A percentile compares a stretch with the other conserved stretches of the same genome.
phyloP scores from a whole-genome alignment of 2,888 invertebrate genomes.

The Caenorhabditis sp. region DNA sequence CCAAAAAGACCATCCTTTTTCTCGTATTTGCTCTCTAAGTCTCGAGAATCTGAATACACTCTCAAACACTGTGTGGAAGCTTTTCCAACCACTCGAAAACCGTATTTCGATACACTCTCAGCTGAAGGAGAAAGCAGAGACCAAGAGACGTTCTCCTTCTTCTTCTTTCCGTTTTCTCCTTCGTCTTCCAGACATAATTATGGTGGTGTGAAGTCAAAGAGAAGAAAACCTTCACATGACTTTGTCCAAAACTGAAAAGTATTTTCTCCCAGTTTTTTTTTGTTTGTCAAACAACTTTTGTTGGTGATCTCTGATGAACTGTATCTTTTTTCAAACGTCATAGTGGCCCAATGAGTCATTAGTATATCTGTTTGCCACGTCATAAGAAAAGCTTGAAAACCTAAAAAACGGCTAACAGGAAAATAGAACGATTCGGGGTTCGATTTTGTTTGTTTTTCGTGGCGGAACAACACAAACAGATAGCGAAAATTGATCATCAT shows the following conservation, averaged over 20 bases:
- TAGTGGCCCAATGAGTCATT: conserved; percentile 11
- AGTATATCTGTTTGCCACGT: conserved; percentile 33
- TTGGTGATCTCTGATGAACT: conserved; percentile 43
- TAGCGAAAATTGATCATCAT: conserved; percentile 26
- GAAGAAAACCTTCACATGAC: conserved; percentile 18
- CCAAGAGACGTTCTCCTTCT: conserved; percentile 20
- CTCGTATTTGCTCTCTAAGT: conserved; percentile 53
- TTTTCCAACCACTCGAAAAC: conserved; percentile 52
- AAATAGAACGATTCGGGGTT: conserved; percentile 13
- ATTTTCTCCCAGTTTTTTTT: not conserved
- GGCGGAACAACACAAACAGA: conserved; percentile 40
- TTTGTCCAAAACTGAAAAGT: conserved; percentile 16
- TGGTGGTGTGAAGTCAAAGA: conserved; percentile 15
- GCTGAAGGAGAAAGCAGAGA: conserved; percentile 20
- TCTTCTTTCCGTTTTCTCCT: conserved; percentile 2
- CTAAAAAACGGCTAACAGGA: conserved; percentile 2
- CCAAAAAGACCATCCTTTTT: conserved; percentile 34
- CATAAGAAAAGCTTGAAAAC: conserved; percentile 5
- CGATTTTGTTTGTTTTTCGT: conserved; percentile 48
- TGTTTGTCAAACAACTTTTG: conserved; percentile 49
- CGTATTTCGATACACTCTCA: conserved; percentile 52
- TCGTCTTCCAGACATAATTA: conserved; percentile 44
- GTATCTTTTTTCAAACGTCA: conserved; percentile 32
- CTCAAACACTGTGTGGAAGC: conserved; percentile 17
- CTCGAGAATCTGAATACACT: conserved; percentile 23